Evolutionary conservation across 2,113 vertebrate species (phyloP).

Genomic region (Nerophis lumbriciformis): DNA sequence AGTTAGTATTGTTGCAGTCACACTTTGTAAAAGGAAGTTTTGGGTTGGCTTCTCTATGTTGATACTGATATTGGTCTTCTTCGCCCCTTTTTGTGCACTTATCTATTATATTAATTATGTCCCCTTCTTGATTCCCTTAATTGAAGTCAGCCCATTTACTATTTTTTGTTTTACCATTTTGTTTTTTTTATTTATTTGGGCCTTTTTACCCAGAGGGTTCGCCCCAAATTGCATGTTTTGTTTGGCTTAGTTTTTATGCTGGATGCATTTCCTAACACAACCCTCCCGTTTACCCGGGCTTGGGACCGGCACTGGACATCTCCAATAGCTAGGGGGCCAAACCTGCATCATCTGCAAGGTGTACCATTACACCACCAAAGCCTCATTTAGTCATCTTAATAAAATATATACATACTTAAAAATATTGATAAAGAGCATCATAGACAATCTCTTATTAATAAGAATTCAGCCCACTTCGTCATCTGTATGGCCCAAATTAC

Average conservation of each 20-base stretch:
- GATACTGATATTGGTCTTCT: conserved; percentile 26
- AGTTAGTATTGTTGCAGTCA: conserved; percentile 26
- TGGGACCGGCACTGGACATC: no score
- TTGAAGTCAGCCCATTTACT: conserved; percentile 14
- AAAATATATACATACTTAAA: conserved; percentile 14
- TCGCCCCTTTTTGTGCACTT: conserved; percentile 9
- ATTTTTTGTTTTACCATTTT: not conserved
- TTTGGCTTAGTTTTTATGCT: no score
- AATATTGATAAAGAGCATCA: conserved; percentile 19
- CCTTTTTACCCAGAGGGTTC: no score
- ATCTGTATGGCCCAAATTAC: conserved; percentile 14
- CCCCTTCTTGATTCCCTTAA: conserved; percentile 10
- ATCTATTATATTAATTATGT: conserved; percentile 9
- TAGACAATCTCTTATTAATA: conserved; percentile 51
- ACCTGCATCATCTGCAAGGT: no score
- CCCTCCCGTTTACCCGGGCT: no score
- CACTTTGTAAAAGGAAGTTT: conserved; percentile 17
- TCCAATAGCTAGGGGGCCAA: no score
- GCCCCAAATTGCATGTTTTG: no score
- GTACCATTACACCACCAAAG: conserved; percentile 1
- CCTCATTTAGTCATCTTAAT: not conserved
- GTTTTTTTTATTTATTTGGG: no score
- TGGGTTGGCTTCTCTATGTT: conserved; percentile 24
- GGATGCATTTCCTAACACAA: no score
- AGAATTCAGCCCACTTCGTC: conserved; percentile 21